These are phyloP conservation scores for Xenopus laevis DNA, from an alignment of 2,113 vertebrate genomes.

Conservation along the genomic window DNA sequence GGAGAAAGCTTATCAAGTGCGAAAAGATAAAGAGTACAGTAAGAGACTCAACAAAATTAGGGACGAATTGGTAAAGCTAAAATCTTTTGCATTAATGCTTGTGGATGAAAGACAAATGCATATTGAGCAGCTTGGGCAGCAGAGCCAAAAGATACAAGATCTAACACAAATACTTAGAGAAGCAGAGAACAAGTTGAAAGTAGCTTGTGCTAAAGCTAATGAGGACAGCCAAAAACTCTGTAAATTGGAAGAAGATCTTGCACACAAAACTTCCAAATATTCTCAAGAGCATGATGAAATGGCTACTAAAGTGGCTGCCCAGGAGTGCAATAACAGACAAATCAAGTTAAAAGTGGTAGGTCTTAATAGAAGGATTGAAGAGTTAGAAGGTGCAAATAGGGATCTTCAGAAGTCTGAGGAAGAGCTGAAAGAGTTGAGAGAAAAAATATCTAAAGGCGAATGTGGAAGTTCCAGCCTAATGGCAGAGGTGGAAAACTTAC, in stretches of 20 bases:
- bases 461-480: conserved; percentile 81
- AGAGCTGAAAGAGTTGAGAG: conserved; percentile 83
- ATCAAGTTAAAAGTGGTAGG: conserved; percentile 77
- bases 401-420: conserved; percentile 83
- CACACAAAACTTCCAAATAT: conserved; percentile 71
- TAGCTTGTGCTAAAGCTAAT: conserved; percentile 64
- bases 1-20: conserved; percentile 86
- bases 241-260: conserved; percentile 80
- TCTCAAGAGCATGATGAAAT: conserved; percentile 85
- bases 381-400: conserved; percentile 84
- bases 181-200: conserved; percentile 75
- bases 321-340: conserved; percentile 83
- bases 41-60: conserved; percentile 78
- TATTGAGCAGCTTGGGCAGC: conserved; percentile 84
- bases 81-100: conserved; percentile 93
- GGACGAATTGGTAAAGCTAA: conserved; percentile 87
- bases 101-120: conserved; percentile 93
- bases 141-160: conserved; percentile 85
- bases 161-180: conserved; percentile 81
- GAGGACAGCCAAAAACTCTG: conserved; percentile 82
- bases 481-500: conserved; percentile 87
- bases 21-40: conserved; percentile 85
- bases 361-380: conserved; percentile 74
- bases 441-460: conserved; percentile 88
- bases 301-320: conserved; percentile 74